A percentile compares a stretch with the other conserved stretches of the same genome.
Evolutionary conservation across 1,140 invertebrate genomes (phyloP).

Genomic region (Hylaeus volcanicus): DNA sequence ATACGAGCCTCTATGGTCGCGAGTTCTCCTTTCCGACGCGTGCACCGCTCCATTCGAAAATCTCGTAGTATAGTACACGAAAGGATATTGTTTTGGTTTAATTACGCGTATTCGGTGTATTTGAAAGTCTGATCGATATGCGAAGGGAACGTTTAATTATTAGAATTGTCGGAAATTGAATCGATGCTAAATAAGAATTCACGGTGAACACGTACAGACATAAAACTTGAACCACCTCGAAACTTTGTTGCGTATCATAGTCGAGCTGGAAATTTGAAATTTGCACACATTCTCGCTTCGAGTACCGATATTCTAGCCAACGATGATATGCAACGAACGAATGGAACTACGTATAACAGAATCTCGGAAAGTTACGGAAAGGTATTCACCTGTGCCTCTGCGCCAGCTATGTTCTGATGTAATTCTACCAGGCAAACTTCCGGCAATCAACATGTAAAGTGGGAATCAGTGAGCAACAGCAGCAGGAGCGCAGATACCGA

Average conservation of each 20-base stretch:
- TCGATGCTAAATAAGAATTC: no score
- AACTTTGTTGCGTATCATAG: neutral
- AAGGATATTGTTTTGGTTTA: no score
- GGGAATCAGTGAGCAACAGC: neutral
- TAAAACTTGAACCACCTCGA: neutral
- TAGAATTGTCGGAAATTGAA: no score
- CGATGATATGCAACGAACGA: neutral
- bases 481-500: neutral
- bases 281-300: neutral
- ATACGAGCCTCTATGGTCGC: slow-evolving; percentile 4
- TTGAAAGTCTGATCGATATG: no score
- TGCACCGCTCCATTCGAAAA: no score
- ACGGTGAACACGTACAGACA: no score
- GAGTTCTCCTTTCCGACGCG: no score
- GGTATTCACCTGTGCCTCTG: slow-evolving; percentile 18
- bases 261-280: no score
- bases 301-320: neutral
- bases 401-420: slow-evolving; percentile 4
- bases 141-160: no score
- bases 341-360: neutral
- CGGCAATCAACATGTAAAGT: neutral
- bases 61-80: no score
- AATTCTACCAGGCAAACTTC: slow-evolving; percentile 22
- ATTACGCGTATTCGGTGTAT: no score
- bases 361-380: slow-evolving; percentile 7